Conservation (phyloP, 2,888 invertebrate species). For the Cantharis rustica region DNA sequence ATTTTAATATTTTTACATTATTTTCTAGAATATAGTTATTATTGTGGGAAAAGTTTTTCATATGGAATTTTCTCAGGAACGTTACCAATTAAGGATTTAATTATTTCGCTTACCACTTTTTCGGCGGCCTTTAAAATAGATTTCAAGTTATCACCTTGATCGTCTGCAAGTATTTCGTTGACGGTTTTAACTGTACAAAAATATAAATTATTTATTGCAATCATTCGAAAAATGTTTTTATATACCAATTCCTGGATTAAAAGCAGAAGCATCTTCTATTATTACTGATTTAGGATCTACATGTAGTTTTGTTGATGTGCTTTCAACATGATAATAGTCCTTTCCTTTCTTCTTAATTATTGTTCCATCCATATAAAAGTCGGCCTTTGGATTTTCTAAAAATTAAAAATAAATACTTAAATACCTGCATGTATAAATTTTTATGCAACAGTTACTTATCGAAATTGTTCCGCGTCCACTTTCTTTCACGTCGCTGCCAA, state of each 20-base stretch:
- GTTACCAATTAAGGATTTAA: neutral
- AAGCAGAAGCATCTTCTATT: neutral
- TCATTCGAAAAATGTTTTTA: neutral
- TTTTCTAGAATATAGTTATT: neutral
- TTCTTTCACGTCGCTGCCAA: neutral
- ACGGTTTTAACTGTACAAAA: neutral
- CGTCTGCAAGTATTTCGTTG: neutral
- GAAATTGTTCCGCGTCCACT: fast-evolving
- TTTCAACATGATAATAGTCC: neutral
- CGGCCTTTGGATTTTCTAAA: neutral
- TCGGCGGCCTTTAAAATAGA: neutral
- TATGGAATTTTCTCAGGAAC: neutral
- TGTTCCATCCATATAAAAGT: neutral
- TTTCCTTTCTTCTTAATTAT: neutral
- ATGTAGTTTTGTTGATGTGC: neutral
- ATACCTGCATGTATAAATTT: neutral
- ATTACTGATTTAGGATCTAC: neutral
- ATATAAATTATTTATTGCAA: neutral
- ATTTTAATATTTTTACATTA: neutral
- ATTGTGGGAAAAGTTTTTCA: neutral
- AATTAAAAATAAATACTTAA: neutral
- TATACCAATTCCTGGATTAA: neutral
- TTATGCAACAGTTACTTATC: neutral
- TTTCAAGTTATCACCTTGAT: neutral
- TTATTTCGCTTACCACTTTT: neutral